These are phyloP conservation scores for Melinaea menophilus DNA, from an alignment of 2,888 invertebrate species.

Conservation along the genomic window DNA sequence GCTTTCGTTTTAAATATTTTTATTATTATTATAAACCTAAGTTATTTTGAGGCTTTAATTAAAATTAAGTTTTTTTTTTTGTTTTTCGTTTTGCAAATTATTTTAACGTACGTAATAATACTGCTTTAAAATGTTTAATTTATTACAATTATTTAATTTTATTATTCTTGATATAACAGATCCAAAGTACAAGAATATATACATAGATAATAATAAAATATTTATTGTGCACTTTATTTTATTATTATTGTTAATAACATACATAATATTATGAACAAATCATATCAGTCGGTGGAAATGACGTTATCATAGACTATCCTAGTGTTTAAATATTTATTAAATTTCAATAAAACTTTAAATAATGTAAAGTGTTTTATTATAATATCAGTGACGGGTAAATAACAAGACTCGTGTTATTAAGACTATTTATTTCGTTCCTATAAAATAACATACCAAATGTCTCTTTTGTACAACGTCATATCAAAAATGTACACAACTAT, in stretches of 20 bases:
- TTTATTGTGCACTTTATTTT: not conserved
- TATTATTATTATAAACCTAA: too few relatives aligned
- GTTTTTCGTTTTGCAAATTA: too few relatives aligned
- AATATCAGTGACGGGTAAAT: conserved; percentile 31
- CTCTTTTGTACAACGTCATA: conserved; percentile 79
- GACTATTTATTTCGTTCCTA: conserved; percentile 80
- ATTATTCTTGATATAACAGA: conserved; percentile 5
- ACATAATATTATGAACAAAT: conserved; percentile 38
- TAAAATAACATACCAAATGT: conserved; percentile 80
- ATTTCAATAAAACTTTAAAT: conserved; percentile 37
- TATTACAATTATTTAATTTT: too few relatives aligned
- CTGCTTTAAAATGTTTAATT: conserved; percentile 10
- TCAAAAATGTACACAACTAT: conserved; percentile 79
- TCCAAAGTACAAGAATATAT: conserved; percentile 43
- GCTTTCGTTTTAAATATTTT: too few relatives aligned
- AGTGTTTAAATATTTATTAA: conserved; percentile 27
- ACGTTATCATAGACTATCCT: conserved; percentile 26
- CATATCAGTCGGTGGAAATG: conserved; percentile 50
- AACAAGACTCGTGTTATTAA: conserved; percentile 64
- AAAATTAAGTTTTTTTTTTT: conserved; percentile 19
- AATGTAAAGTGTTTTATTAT: conserved; percentile 30
- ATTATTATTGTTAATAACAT: not conserved
- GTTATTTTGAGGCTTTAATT: conserved; percentile 30
- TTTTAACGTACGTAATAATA: too few relatives aligned
- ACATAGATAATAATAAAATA: not conserved